Conservation (phyloP, 2,888 invertebrate species). For the Drosophila maculinotata region DNA sequence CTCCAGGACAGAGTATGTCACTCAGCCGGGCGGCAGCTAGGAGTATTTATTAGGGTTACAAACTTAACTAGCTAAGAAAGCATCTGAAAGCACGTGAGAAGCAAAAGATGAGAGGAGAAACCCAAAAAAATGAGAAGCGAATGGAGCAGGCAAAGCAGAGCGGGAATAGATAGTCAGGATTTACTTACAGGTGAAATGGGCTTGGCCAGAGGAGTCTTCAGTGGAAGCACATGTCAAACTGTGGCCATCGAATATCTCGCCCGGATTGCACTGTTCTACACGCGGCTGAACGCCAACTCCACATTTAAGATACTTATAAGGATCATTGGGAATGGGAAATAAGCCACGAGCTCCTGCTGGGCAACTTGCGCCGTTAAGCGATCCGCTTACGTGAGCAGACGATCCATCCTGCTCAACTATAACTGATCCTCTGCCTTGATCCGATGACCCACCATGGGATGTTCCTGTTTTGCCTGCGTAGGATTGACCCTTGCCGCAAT, state of each 20-base stretch:
- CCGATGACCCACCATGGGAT: slow-evolving; percentile 27
- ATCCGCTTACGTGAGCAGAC: neutral
- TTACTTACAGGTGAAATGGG: slow-evolving; percentile 58
- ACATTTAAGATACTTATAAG: slow-evolving; percentile 83
- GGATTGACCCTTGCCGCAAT: slow-evolving; percentile 82
- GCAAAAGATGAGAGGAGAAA: slow-evolving; percentile 25
- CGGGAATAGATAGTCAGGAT: neutral
- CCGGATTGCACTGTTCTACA: slow-evolving; percentile 87
- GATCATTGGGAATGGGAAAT: slow-evolving; percentile 86
- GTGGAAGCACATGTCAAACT: slow-evolving; percentile 86
- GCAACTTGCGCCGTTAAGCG: slow-evolving; percentile 71
- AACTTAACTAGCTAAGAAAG: slow-evolving; percentile 2
- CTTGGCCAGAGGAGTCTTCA: slow-evolving; percentile 45
- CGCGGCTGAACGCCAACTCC: slow-evolving; percentile 86
- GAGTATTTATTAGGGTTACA: slow-evolving; percentile 25
- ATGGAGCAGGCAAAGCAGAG: slow-evolving; percentile 37
- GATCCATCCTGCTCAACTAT: neutral
- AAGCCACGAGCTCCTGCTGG: slow-evolving; percentile 86
- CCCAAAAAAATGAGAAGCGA: slow-evolving; percentile 51
- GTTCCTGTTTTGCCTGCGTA: neutral
- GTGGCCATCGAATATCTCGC: slow-evolving; percentile 87
- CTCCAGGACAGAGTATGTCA: slow-evolving; percentile 84
- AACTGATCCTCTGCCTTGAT: neutral
- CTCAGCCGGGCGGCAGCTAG: slow-evolving; percentile 40
- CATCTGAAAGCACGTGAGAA: slow-evolving; percentile 36